These are phyloP conservation scores for Brachionichthys hirsutus DNA, from an alignment of 2,113 vertebrate species.

Conservation along the genomic window DNA sequence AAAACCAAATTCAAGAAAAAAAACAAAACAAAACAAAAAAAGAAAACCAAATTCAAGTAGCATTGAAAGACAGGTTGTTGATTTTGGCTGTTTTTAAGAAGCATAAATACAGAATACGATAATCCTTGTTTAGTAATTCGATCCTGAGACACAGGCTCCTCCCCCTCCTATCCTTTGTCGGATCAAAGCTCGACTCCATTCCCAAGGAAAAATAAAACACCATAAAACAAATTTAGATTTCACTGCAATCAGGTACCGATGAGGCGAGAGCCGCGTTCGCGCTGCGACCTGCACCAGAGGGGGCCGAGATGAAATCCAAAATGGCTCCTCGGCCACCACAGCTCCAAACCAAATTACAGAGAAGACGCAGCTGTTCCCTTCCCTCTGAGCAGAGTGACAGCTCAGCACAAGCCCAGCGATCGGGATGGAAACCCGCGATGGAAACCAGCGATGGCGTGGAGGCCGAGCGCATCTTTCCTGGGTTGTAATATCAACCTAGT, in stretches of 20 bases:
- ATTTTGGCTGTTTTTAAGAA: no score
- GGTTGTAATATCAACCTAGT: slow-evolving; percentile 38
- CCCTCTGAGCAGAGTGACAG: slow-evolving; percentile 46
- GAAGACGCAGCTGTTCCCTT: slow-evolving; percentile 51
- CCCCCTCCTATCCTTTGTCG: neutral
- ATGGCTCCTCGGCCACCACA: slow-evolving; percentile 54
- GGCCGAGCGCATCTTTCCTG: slow-evolving; percentile 23
- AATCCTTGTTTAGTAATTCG: no score
- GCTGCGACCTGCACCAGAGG: slow-evolving; percentile 39
- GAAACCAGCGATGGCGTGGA: slow-evolving; percentile 38
- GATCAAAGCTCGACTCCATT: slow-evolving; percentile 15
- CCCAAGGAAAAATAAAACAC: slow-evolving; percentile 2
- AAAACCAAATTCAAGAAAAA: no score
- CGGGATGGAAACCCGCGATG: slow-evolving; percentile 31
- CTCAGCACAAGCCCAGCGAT: slow-evolving; percentile 50
- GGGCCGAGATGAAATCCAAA: slow-evolving; percentile 46
- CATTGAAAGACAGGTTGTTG: no score
- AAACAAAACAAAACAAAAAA: no score
- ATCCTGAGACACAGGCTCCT: neutral
- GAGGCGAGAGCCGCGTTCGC: neutral
- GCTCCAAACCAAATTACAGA: slow-evolving; percentile 60
- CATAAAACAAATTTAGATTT: slow-evolving; percentile 15
- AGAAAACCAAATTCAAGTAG: no score
- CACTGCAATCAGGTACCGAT: slow-evolving; percentile 9
- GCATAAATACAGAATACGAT: no score